phyloP scores from a whole-genome alignment of 2,888 invertebrate species.

The Eretmocerus hayati region DNA sequence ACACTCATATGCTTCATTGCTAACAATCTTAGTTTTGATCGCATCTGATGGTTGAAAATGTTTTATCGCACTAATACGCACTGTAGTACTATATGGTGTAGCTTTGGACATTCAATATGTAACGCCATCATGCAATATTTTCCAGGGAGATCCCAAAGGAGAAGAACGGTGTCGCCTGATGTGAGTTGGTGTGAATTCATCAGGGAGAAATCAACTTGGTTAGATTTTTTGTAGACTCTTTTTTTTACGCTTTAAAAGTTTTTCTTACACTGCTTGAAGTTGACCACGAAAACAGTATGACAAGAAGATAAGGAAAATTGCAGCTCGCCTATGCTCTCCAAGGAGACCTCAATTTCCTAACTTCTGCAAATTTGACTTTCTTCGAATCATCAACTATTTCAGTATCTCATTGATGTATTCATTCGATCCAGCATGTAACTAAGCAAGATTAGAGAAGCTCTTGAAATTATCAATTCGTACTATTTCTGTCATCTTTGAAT shows the following conservation, averaged over 20 bases:
- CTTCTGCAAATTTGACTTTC: no score
- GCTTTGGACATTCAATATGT: no score
- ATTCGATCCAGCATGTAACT: constrained; percentile 10
- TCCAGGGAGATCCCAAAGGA: constrained; percentile 47
- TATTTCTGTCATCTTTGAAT: constrained; percentile 12
- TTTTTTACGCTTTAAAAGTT: no score
- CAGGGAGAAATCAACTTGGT: constrained; percentile 17
- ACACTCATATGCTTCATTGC: constrained; percentile 14
- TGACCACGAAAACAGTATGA: background rate
- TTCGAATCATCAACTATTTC: no score
- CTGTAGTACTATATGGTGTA: background rate
- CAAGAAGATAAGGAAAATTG: constrained; percentile 3
- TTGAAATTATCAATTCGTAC: no score
- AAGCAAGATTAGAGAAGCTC: background rate
- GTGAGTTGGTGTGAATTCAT: constrained; percentile 39
- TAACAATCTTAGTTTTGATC: constrained; percentile 1
- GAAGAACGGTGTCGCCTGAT: constrained; percentile 56
- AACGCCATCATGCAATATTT: no score
- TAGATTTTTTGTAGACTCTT: background rate
- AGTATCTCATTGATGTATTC: constrained; percentile 9
- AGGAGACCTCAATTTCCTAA: constrained; percentile 5
- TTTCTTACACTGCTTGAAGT: constrained; percentile 22
- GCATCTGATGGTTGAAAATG: no score
- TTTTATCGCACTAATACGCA: no score
- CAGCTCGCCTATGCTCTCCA: no score